These are phyloP conservation scores for Sebastes cheni DNA, from an alignment of 2,797 vertebrate genomes.

Conservation along the genomic window DNA sequence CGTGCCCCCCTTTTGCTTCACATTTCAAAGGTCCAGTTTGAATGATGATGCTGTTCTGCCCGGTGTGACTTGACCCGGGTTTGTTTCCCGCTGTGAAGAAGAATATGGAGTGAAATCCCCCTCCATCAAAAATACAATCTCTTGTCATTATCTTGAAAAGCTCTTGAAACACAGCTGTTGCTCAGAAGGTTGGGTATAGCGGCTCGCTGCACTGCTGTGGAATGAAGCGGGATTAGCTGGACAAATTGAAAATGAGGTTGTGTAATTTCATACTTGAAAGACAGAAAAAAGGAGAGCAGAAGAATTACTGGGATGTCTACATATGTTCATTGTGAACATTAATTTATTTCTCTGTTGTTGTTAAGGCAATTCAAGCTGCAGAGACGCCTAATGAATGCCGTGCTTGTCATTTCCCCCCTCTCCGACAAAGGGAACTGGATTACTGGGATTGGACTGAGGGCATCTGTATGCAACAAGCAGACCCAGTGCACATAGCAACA, in stretches of 20 bases:
- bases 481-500: constrained; percentile 23
- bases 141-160: constrained; percentile 44
- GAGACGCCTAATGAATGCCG: constrained; percentile 9
- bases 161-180: constrained; percentile 36
- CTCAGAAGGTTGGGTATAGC: constrained; percentile 4
- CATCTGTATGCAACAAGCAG: constrained; percentile 59
- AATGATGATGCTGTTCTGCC: constrained; percentile 1
- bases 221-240: constrained; percentile 34
- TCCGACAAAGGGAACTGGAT: constrained; percentile 26
- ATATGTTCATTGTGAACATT: constrained; percentile 40
- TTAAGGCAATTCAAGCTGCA: constrained; percentile 20
- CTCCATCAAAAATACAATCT: constrained; percentile 44
- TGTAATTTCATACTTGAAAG: constrained; percentile 25
- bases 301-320: not conserved
- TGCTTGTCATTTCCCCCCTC: constrained; percentile 18
- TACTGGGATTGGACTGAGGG: constrained; percentile 12
- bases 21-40: not conserved
- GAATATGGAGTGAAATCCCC: constrained; percentile 28
- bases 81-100: constrained; percentile 25
- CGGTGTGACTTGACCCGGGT: constrained; percentile 3
- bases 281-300: not conserved
- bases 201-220: constrained; percentile 7
- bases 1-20: not conserved
- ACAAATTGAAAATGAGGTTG: constrained; percentile 41
- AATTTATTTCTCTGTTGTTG: constrained; percentile 44